Evolutionary conservation across 2,113 vertebrate genomes (phyloP).

Genomic region (Quiscalus mexicanus): DNA sequence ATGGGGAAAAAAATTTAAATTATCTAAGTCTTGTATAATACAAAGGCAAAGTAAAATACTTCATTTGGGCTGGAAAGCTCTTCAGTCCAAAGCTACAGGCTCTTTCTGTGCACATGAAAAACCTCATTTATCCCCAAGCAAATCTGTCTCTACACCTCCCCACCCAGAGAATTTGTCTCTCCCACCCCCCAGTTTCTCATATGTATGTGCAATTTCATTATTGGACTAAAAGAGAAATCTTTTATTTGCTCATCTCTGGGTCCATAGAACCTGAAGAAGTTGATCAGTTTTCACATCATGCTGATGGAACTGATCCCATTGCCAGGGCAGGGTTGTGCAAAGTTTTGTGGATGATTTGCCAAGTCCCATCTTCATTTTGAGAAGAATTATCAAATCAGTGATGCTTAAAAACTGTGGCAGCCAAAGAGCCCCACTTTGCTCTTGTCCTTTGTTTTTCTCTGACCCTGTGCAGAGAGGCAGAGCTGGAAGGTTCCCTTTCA

Average conservation of each 20-base stretch:
- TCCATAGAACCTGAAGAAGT: accelerated
- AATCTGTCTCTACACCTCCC: background rate
- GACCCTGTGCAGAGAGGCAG: background rate
- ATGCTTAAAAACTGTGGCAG: background rate
- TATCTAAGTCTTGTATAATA: background rate
- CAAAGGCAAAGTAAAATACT: background rate
- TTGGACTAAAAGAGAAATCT: background rate
- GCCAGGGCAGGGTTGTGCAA: background rate
- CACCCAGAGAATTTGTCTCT: background rate
- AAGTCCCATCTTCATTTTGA: background rate
- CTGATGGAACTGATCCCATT: background rate
- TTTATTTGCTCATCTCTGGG: background rate
- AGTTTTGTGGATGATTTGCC: background rate
- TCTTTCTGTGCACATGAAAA: background rate
- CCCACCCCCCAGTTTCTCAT: accelerated
- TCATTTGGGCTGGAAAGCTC: background rate
- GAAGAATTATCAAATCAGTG: background rate
- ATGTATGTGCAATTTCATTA: background rate
- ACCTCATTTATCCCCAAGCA: background rate
- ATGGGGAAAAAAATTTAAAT: background rate
- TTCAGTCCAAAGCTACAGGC: background rate
- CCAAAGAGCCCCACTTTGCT: background rate
- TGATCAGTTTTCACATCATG: background rate
- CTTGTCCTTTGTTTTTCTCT: background rate
- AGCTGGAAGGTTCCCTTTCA: background rate